Evolutionary conservation across 2,888 invertebrate genomes (phyloP), one percentile per base, ranked within the genome.

Genomic region (Phymatocera aterrima): DNA sequence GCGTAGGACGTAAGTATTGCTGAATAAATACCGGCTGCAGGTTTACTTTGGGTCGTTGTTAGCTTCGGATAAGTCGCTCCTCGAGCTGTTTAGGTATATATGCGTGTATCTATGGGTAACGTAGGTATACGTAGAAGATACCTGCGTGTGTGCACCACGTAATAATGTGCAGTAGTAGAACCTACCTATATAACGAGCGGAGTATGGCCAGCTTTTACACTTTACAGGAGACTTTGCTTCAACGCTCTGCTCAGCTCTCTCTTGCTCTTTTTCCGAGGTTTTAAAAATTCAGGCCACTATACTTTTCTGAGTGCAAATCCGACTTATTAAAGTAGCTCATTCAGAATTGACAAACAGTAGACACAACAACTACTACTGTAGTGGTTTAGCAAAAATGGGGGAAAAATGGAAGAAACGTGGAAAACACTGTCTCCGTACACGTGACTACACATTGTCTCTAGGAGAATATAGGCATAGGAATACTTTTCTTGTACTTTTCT

Each of bases 31-130:
- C 31, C 31, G 31, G 60, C 12, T 31, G 31, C 60, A 60, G 60
- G 60, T 60, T 60, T 60, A n/a, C 31, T 60, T 57, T 57, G 21
- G 54, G 54, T 57, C 21, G 54, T 57, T 60, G 31, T 60, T 60
- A 60, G 60, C 37, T 37, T 37, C 8, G 12, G 61, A 64, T 37
- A 61, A 24, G 24, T 65, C 61, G 34, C n/a, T n/a, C 6, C 51
- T 51, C 51, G 8, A 12, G 24, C 24, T 5, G 28, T 60, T 5
- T 60, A 24, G 51, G 28, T 60, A 51, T n/a, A 51, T 51, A n/a
- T n/a, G 40, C 8, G 40, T n/a, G 40, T 40, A 40, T 40, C 4
- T 40, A 46, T 12, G 15, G 21, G 24, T 24, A 57, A 15, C n/a
- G 8, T 8, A 34, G 37, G 37, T 8, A 34, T 3, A 61, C n/a